Evolutionary conservation across 2,113 vertebrate species (phyloP).

Genomic region (Rhinolophus ferrumequinum): DNA sequence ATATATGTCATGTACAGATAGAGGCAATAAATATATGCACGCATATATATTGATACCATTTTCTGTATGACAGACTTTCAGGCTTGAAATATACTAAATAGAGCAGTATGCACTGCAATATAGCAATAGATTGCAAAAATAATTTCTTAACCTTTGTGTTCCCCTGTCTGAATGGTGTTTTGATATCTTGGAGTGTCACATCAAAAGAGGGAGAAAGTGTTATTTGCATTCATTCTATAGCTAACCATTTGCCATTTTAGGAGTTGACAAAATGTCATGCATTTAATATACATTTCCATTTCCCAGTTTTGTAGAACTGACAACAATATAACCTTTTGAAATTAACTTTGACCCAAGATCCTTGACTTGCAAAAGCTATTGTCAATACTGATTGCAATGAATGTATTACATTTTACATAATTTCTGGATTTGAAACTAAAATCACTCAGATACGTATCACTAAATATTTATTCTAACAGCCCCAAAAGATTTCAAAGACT

Average conservation of each 20-base stretch:
- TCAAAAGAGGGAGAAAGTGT: background rate
- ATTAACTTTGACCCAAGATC: background rate
- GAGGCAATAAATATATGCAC: background rate
- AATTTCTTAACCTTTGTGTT: conserved; percentile 58
- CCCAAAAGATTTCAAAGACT: conserved; percentile 68
- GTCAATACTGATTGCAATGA: background rate
- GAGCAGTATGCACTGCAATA: background rate
- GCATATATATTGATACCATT: background rate
- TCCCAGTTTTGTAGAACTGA: conserved; percentile 25
- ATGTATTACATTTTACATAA: background rate
- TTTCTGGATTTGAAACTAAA: conserved; percentile 39
- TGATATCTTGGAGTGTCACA: background rate
- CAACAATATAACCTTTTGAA: conserved; percentile 38
- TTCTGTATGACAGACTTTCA: conserved; percentile 48
- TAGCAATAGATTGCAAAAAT: conserved; percentile 49
- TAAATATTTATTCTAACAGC: conserved; percentile 43
- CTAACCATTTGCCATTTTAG: conserved; percentile 57
- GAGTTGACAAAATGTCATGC: conserved; percentile 48
- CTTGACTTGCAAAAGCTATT: conserved; percentile 50
- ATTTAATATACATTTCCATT: conserved; percentile 56
- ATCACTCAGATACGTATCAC: conserved; percentile 20
- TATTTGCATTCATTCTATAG: conserved; percentile 44
- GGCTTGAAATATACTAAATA: conserved; percentile 49
- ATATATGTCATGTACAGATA: background rate
- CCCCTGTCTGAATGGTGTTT: conserved; percentile 11